Evolutionary conservation across 2,888 invertebrate genomes (phyloP).

Genomic region (Oligia fasciuncula): DNA sequence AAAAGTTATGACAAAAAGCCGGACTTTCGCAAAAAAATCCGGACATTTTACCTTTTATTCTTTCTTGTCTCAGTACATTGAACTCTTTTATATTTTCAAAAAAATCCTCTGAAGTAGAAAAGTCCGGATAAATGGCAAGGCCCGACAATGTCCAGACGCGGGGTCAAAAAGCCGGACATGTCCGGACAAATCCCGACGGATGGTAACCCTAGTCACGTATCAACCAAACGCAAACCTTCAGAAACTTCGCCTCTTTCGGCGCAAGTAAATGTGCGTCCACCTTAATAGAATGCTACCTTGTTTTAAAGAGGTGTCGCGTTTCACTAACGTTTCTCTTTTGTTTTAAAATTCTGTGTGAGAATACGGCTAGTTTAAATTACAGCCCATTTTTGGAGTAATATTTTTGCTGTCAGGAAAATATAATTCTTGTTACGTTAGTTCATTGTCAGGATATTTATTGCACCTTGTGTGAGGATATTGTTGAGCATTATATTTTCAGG

Average conservation of each 20-base stretch:
- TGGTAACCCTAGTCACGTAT: background rate
- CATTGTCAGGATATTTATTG: slow-evolving; percentile 16
- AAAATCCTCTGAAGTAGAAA: background rate
- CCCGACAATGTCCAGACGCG: background rate
- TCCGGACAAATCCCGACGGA: background rate
- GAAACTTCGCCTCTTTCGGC: background rate
- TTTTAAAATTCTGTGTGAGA: slow-evolving; percentile 41
- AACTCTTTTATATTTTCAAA: background rate
- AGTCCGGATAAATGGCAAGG: background rate
- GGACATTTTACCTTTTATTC: background rate
- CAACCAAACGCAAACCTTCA: background rate
- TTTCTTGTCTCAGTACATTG: background rate
- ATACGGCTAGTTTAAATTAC: slow-evolving; percentile 25
- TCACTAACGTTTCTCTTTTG: slow-evolving; percentile 25
- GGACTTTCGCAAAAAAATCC: background rate
- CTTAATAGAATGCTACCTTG: slow-evolving; percentile 23
- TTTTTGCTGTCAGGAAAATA: slow-evolving; percentile 20
- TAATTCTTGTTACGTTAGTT: background rate
- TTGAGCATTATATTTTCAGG: background rate
- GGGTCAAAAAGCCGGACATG: background rate
- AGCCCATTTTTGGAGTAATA: slow-evolving; percentile 24
- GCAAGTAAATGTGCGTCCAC: background rate
- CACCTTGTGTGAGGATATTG: background rate
- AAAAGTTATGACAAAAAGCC: background rate
- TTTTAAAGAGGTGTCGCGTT: slow-evolving; percentile 32